Evolutionary conservation across 2,888 invertebrate genomes (phyloP), one percentile per base, ranked within the genome.

Genomic region (Anthrax anthrax): DNA sequence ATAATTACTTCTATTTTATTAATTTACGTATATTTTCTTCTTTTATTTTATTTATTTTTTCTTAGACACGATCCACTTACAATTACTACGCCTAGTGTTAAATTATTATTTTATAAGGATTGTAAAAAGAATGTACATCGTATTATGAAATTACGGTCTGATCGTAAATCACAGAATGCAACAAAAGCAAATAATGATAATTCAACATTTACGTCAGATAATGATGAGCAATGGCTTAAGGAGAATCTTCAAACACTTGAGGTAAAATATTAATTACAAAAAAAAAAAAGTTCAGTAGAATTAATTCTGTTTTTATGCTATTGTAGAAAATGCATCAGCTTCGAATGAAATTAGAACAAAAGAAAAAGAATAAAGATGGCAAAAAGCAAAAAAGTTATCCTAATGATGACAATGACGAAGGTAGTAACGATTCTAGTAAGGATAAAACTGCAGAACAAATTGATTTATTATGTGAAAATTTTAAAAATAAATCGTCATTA

Each of bases 81-180:
- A n/a, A 52, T 53, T 18, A 49, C 51, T 19, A 52, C 54, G n/a
- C 52, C 53, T 12, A 49, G 52, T 16, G 50, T 54, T 16, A 55
- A 55, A 50, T 48, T 54, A 38, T 44, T 54, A 17, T 50, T 55
- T 9, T 55, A 53, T 39, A 54, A 55, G 47, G 54, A 54, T 40
- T 51, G 49, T n/a, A 54, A 54, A 41, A 54, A 55, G 32, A 55
- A 54, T 46, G 50, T 53, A 36, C 55, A 55, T 46, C 52, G 53
- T 12, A 51, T 51, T 32, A 51, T 54, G 52, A 54, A 54, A 48
- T 48, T 54, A 27, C 50, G 54, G n/a, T 48, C 52, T 6, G 54
- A 52, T 48, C 51, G 52, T 39, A 54, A 50, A 48, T 47, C 47
- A 18, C 44, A 47, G 36, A 47, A 47, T 19, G 42, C 44, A 13